Conservation (phyloP, 2,888 invertebrate species). For the Eilema caniola region DNA sequence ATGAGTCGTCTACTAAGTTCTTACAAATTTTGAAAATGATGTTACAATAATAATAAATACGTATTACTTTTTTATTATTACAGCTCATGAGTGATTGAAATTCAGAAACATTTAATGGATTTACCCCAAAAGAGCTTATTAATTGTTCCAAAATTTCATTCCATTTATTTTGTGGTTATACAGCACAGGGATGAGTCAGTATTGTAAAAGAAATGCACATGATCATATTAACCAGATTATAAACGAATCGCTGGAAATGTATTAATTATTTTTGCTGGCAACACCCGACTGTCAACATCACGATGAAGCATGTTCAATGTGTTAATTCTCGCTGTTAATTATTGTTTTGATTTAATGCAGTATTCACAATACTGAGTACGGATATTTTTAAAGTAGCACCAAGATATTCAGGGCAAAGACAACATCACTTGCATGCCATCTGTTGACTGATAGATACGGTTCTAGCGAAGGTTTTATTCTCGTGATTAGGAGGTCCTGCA, state of each 20-base stretch:
- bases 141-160: neutral
- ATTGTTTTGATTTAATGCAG: neutral
- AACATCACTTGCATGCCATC: too few relatives aligned
- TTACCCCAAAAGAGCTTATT: too few relatives aligned
- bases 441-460: too few relatives aligned
- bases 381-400: neutral
- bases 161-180: neutral
- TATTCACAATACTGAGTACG: neutral
- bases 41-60: too few relatives aligned
- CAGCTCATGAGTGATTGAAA: too few relatives aligned
- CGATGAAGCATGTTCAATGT: neutral
- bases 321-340: neutral
- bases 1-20: too few relatives aligned
- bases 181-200: neutral
- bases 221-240: neutral
- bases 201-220: neutral
- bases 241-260: neutral
- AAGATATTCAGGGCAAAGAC: too few relatives aligned
- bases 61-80: too few relatives aligned
- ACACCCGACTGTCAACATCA: neutral
- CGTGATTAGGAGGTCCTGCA: too few relatives aligned
- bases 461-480: too few relatives aligned
- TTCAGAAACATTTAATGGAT: too few relatives aligned
- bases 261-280: neutral
- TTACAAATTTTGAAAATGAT: too few relatives aligned